phyloP scores from a whole-genome alignment of 2,797 vertebrate genomes.

The Novumbra hubbsi region DNA sequence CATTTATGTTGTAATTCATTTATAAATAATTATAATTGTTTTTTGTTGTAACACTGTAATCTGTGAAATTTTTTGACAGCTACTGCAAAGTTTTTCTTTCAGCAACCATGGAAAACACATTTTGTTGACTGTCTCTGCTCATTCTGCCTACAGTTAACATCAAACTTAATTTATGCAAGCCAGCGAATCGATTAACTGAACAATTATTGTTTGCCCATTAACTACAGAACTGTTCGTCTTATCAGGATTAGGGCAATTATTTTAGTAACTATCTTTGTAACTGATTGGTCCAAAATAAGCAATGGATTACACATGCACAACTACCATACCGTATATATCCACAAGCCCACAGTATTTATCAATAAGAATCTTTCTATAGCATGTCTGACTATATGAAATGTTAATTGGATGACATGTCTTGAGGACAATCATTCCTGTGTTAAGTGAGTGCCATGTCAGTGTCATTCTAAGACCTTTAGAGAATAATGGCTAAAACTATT shows the following conservation, averaged over 20 bases:
- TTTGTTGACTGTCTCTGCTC: background rate
- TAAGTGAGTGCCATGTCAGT: background rate
- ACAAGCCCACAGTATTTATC: background rate
- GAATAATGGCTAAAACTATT: background rate
- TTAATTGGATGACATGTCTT: slow-evolving; percentile 2
- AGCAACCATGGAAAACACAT: background rate
- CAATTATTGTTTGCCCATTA: background rate
- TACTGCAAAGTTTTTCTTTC: too few species aligned
- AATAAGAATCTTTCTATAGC: background rate
- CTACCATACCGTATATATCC: background rate
- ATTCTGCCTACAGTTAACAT: background rate
- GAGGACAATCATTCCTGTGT: background rate
- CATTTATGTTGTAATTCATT: too few species aligned
- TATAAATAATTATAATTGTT: too few species aligned
- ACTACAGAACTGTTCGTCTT: background rate
- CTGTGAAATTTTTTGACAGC: too few species aligned
- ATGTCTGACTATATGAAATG: background rate
- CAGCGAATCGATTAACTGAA: background rate
- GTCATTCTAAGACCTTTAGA: background rate
- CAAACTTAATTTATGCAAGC: background rate
- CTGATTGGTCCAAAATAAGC: background rate
- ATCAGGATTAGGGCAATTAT: background rate
- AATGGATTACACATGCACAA: background rate
- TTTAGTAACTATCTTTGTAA: background rate
- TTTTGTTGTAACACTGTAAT: too few species aligned